Evolutionary conservation across 1,140 invertebrate genomes (phyloP).

Genomic region (Dendrolimus kikuchii): DNA sequence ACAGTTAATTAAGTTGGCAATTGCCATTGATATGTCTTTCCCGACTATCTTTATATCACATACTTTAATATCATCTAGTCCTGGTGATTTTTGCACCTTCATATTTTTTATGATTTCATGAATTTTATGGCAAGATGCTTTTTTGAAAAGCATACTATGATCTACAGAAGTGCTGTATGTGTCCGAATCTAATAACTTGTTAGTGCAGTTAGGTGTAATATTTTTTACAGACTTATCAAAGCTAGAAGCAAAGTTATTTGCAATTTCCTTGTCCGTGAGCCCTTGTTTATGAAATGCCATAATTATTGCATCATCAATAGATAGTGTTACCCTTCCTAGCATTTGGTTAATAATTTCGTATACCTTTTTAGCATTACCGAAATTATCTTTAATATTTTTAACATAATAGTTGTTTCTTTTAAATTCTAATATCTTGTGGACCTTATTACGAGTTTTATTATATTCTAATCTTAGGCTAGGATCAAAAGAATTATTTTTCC

Average conservation of each 20-base stretch:
- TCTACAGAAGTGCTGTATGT: constrained; percentile 7
- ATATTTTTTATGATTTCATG: constrained; percentile 19
- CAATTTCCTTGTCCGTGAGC: constrained; percentile 13
- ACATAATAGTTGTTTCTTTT: constrained; percentile 24
- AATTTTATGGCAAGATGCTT: constrained; percentile 15
- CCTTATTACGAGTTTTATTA: constrained; percentile 29
- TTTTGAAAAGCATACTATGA: constrained; percentile 20
- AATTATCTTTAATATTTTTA: constrained; percentile 21
- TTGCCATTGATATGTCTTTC: constrained; percentile 8
- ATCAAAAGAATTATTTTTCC: constrained; percentile 20
- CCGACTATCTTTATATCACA: constrained; percentile 16
- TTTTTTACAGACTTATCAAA: constrained; percentile 15
- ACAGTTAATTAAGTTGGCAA: constrained; percentile 20
- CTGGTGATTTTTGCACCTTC: constrained; percentile 22
- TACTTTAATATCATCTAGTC: constrained; percentile 16
- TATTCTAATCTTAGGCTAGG: constrained; percentile 18
- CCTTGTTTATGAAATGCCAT: constrained; percentile 22
- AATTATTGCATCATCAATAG: constrained; percentile 22
- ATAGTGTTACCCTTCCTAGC: constrained; percentile 18
- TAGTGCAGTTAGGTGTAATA: constrained; percentile 19
- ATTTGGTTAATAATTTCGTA: constrained; percentile 28
- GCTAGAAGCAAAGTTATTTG: constrained; percentile 18
- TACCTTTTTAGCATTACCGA: constrained; percentile 21
- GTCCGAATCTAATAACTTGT: constrained; percentile 8
- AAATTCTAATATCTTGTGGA: constrained; percentile 23